Evolutionary conservation across 1,140 invertebrate species (phyloP).

Genomic region (Copidosoma floridanum): DNA sequence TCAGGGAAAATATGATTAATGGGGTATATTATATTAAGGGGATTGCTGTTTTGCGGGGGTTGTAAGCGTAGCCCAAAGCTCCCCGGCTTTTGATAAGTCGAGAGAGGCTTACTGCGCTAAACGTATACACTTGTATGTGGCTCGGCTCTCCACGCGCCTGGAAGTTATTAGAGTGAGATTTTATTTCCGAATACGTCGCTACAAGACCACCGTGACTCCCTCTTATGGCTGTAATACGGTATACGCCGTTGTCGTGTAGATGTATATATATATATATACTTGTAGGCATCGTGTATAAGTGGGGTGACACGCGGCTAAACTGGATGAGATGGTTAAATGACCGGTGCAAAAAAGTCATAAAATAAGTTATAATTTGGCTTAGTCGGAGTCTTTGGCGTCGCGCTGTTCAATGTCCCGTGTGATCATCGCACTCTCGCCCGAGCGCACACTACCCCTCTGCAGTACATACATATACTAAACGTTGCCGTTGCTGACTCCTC

Average conservation of each 20-base stretch:
- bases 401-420: constrained; percentile 57
- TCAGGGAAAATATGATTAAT: constrained; percentile 5
- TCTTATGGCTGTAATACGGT: too few species aligned
- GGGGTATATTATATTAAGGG: background rate
- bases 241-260: too few species aligned
- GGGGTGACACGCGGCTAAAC: background rate
- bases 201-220: constrained; percentile 32
- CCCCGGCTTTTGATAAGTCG: background rate
- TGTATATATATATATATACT: background rate
- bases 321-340: constrained; percentile 51
- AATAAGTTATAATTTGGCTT: constrained; percentile 59
- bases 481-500: too few species aligned
- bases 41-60: background rate
- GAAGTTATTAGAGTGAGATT: constrained; percentile 56
- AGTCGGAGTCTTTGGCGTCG: constrained; percentile 51
- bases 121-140: background rate
- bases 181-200: constrained; percentile 54
- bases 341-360: constrained; percentile 57
- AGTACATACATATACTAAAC: background rate
- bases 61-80: too few species aligned
- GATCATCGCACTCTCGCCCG: constrained; percentile 54
- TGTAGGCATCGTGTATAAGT: background rate
- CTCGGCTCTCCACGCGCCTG: constrained; percentile 25
- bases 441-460: constrained; percentile 45
- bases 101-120: background rate